Conservation (phyloP, 2,888 invertebrate species). For the Platerodrilus igneus region DNA sequence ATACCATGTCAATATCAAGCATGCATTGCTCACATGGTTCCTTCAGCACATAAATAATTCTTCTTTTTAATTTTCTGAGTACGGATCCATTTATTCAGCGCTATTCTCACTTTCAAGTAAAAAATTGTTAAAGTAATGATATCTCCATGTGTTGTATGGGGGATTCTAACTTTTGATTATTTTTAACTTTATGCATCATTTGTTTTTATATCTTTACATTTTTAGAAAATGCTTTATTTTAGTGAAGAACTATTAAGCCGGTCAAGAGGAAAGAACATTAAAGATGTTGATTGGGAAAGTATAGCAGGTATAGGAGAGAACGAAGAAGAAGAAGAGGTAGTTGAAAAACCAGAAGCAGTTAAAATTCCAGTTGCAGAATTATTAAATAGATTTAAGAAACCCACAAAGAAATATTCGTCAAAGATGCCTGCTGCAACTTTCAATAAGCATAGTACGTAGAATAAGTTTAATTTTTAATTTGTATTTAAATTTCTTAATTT, state of each 20-base stretch:
- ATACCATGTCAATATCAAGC: too few relatives aligned
- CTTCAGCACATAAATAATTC: too few relatives aligned
- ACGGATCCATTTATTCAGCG: too few relatives aligned
- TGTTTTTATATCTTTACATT: too few relatives aligned
- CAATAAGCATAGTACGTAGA: slow-evolving; percentile 61
- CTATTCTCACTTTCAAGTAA: too few relatives aligned
- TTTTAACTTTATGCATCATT: not conserved
- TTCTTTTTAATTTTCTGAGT: too few relatives aligned
- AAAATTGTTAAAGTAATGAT: too few relatives aligned
- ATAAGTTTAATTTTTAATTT: too few relatives aligned
- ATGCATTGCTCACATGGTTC: too few relatives aligned
- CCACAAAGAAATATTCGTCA: slow-evolving; percentile 55
- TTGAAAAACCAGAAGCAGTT: slow-evolving; percentile 69
- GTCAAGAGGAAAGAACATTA: slow-evolving; percentile 74
- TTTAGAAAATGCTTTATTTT: slow-evolving; percentile 2
- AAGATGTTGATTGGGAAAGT: slow-evolving; percentile 81
- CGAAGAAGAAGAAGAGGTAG: slow-evolving; percentile 55
- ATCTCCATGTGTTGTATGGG: too few relatives aligned
- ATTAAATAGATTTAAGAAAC: slow-evolving; percentile 64
- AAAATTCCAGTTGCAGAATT: slow-evolving; percentile 73
- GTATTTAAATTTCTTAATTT: slow-evolving; percentile 26
- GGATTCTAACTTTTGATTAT: too few relatives aligned
- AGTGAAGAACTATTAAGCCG: slow-evolving; percentile 83
- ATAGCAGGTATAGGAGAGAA: slow-evolving; percentile 65
- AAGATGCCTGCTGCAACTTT: too few relatives aligned